Base-by-base conservation (phyloP, 2,113 vertebrate species). In the Myotis brandtii region DNA sequence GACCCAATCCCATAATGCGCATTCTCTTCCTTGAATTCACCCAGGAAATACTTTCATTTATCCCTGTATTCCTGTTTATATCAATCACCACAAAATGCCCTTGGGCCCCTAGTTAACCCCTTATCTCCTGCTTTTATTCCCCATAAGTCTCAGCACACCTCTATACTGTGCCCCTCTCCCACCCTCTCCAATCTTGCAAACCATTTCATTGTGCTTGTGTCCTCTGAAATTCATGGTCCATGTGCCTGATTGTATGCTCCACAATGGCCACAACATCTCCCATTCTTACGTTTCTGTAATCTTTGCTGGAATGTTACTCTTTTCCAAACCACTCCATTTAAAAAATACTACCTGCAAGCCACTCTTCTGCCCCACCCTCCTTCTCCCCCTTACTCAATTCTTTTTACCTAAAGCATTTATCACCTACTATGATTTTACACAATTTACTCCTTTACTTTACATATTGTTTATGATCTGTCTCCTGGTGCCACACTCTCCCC, bases 351-450 rank as follows among this genome's bases (percentile, higher is more conserved):
- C 69, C 62, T 52, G 7, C 2, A 95, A 83, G 10, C 23, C 48
- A n/a, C 30, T 20, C 17, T 46, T 18, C 30, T 14, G 1, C n/a
- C 6, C 27, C 25, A 32, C 5, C 3, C 32, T 80, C 4, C 25
- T 46, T 66, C 18, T 25, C 27, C 11, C 2, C 12, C 2, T 76
- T 59, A 5, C 27, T 84, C 46, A 67, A 8, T 50, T 32, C 34
- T 56, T 59, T 86, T 77, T 69, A 11, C 67, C 59, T 77, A 13
- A 89, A 56, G 27, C 34, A 34, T 86, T 95, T 91, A 18, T 86
- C 91, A 81, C 54, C 90, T 83, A 27, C 25, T 13, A 62, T 40
- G 20, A 91, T 56, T 86, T 76, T 64, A 75, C 9, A 80, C 56
- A 17, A 70, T 18, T 73, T 27, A 46, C 52, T 86, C 81, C 40